Percentiles rank a stretch among this genome's conserved stretches.
These are phyloP conservation scores for Panthera tigris DNA, from an alignment of 2,113 vertebrate species.

Conservation along the genomic window DNA sequence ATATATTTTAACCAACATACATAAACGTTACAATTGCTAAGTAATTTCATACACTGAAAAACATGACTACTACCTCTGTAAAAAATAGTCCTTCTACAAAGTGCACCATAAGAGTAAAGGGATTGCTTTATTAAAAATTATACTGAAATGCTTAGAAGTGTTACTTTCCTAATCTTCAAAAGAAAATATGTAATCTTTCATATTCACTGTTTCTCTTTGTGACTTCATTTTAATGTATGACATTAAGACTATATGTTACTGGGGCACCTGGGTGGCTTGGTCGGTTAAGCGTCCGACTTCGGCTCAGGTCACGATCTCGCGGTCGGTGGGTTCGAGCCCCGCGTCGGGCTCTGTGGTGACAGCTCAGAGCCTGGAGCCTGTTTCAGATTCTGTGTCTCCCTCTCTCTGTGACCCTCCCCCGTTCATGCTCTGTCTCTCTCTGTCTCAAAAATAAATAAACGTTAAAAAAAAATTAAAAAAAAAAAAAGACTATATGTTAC, in stretches of 20 bases:
- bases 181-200: neutral
- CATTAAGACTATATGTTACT: neutral
- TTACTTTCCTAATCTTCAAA: conserved; percentile 29
- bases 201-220: neutral
- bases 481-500: neutral
- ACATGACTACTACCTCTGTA: neutral
- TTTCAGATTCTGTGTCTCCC: too few relatives aligned
- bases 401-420: too few relatives aligned
- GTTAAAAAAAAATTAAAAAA: too few relatives aligned
- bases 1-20: neutral
- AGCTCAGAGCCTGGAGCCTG: too few relatives aligned
- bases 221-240: neutral
- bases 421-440: too few relatives aligned
- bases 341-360: too few relatives aligned
- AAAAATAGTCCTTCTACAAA: neutral
- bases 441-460: too few relatives aligned
- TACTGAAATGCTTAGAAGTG: neutral
- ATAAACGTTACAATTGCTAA: neutral
- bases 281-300: too few relatives aligned
- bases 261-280: too few relatives aligned
- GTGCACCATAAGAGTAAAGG: neutral
- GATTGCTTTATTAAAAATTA: conserved; percentile 19
- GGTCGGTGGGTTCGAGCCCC: too few relatives aligned
- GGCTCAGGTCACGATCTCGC: too few relatives aligned
- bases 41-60: neutral